Base-by-base conservation (phyloP, 2,888 invertebrate species). In the Drosophila recens region DNA sequence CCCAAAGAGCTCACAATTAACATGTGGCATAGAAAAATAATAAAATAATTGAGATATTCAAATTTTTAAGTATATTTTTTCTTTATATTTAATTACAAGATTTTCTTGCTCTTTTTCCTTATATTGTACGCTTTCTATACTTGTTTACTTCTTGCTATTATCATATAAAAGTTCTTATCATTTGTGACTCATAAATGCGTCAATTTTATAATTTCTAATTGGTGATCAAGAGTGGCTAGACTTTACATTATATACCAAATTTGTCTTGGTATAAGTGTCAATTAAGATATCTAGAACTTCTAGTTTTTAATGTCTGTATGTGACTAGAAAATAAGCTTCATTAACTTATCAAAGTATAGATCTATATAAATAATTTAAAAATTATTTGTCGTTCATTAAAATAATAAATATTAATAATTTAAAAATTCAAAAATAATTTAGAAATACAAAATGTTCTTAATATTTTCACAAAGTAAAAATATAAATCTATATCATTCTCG, bases 171-270 rank as follows among this genome's bases (percentile, higher is more conserved):
- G n/a, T 62, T 64, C 57, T 74, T 82, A 82, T 82, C 82, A 23
- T 3, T 17, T 36, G 65, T 83, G 82, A 88, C 36, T 86, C 87
- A 88, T 1, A 46, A 66, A 67, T 77, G 74, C 83, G 86, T 77
- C 77, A 77, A 82, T 66, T 79, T 65, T 57, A 75, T 58, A 40
- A 75, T 56, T 69, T 52, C 54, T 71, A 71, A 81, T 77, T 78
- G 84, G 54, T 36, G 34, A 82, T 75, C 64, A 58, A 68, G 15
- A 9, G 27, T 34, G 54, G 20, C 27, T 56, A 27, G 13, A 15
- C 51, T 1, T 36, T 43, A 13, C 4, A 5, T 17, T 43, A 33
- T 15, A 48, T 23, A 43, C 9, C 15, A 0, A 13, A 13, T 11
- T 34, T 53, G 15, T 36, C 17, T 8, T 6, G 5, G 5, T 43